Evolutionary conservation across 2,113 vertebrate genomes (phyloP), one percentile per base, ranked within the genome.

Genomic region (Atractosteus spatula): DNA sequence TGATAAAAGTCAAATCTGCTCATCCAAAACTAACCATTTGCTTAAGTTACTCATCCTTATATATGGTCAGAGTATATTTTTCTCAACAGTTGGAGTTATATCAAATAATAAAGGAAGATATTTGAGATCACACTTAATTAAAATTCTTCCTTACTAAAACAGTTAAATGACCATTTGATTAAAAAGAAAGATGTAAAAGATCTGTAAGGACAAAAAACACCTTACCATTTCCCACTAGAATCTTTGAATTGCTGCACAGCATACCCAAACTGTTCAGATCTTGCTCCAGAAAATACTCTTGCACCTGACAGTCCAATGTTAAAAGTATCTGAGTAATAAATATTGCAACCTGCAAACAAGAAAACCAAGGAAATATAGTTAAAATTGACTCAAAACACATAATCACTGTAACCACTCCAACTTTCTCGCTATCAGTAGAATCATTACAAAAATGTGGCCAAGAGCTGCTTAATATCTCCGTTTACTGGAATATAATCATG

Each of bases 161-260:
- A 29, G 29, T 29, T 29, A 29, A 29, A 29, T 29, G 29, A 29
- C 29, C 29, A 29, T 29, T 29, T 29, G 29, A 29, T 29, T 29
- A 29, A 29, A 29, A 29, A 29, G 29, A 29, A 29, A 29, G 29
- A 29, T 29, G 29, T 29, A 29, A 29, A 29, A 29, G 29, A 29
- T 43, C n/a, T 59, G 41, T 41, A 41, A 29, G 41, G 59, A 57
- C 68, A 57, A 66, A 16, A 16, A 5, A 6, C 6, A 51, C 65
- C 92, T 93, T 91, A 97, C 96, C 96, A 98, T 91, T 95, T 95
- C 74, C 93, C 94, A 76, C 91, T 75, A 71, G 88, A 77, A 78
- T 94, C 95, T 80, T 77, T 74, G 8, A 93, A 84, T 76, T 98
- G 96, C 41, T 95, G 93, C 45, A 98, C 86, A 3, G 90, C 66